phyloP scores from a whole-genome alignment of 2,888 invertebrate species.

The Reticulitermes lucifugus region DNA sequence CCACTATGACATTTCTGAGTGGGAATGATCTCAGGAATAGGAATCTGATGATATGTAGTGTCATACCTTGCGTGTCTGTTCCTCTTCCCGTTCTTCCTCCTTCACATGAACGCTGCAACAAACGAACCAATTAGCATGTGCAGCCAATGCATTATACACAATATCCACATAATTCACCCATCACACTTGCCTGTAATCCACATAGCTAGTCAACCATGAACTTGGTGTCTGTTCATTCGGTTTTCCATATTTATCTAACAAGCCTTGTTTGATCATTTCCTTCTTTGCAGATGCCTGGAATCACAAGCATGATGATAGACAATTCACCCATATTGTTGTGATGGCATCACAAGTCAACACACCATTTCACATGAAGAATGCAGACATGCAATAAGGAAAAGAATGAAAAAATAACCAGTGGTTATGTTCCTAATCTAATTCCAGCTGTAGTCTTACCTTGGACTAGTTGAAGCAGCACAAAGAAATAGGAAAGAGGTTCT shows the following conservation, averaged over 20 bases:
- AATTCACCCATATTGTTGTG: no score
- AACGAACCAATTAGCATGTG: background rate
- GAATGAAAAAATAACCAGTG: no score
- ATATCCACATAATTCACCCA: background rate
- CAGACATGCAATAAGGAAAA: no score
- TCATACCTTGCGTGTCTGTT: conserved; percentile 10
- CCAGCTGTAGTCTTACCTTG: no score
- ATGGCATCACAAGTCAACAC: no score
- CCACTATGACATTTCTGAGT: background rate
- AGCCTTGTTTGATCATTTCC: conserved; percentile 87
- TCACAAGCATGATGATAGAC: background rate
- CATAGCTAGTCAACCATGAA: conserved; percentile 86
- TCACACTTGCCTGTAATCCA: conserved; percentile 68
- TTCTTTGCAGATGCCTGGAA: conserved; percentile 86
- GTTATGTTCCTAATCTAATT: no score
- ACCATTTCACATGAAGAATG: no score
- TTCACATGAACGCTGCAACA: background rate
- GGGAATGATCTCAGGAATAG: background rate
- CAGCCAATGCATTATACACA: background rate
- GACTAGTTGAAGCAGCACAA: no score
- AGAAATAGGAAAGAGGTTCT: no score
- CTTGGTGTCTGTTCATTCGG: conserved; percentile 96
- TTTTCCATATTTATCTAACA: conserved; percentile 94
- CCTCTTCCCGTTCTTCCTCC: background rate
- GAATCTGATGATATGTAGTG: background rate